Conservation (phyloP, 2,113 vertebrate genomes). For the Varanus salvator region DNA sequence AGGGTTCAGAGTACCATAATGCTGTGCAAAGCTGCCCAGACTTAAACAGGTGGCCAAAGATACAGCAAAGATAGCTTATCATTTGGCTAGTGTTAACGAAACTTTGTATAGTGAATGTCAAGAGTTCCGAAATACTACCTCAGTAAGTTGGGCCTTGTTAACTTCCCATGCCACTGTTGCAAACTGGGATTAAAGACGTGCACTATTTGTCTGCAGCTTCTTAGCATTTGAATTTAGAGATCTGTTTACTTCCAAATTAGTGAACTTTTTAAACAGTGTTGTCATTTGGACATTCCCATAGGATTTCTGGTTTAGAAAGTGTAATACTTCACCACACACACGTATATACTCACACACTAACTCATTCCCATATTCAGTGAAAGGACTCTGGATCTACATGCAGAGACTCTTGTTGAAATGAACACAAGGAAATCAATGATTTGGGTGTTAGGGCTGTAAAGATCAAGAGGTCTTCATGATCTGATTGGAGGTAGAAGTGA, state of each 20-base stretch:
- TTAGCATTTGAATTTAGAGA: not conserved
- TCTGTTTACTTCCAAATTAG: not conserved
- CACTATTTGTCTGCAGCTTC: not conserved
- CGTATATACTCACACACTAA: no score
- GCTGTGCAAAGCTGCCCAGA: constrained; percentile 21
- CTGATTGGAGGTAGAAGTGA: not conserved
- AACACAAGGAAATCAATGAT: no score
- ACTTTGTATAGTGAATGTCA: not conserved
- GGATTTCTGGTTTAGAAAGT: not conserved
- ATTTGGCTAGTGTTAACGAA: not conserved
- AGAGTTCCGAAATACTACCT: not conserved
- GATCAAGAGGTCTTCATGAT: not conserved
- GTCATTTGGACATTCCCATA: not conserved
- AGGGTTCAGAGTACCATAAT: constrained; percentile 19
- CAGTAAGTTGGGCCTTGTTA: not conserved
- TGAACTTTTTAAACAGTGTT: not conserved
- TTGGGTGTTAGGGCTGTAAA: no score
- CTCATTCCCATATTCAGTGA: no score
- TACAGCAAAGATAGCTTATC: not conserved
- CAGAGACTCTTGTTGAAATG: no score
- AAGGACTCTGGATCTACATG: no score
- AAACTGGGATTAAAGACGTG: not conserved
- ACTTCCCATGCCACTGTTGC: not conserved
- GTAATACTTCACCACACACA: not conserved
- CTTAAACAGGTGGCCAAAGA: not conserved